Percentiles rank a stretch among this genome's conserved stretches.
Conservation (phyloP, 2,113 vertebrate species). For the Rhinopomastus cyanomelas region DNA sequence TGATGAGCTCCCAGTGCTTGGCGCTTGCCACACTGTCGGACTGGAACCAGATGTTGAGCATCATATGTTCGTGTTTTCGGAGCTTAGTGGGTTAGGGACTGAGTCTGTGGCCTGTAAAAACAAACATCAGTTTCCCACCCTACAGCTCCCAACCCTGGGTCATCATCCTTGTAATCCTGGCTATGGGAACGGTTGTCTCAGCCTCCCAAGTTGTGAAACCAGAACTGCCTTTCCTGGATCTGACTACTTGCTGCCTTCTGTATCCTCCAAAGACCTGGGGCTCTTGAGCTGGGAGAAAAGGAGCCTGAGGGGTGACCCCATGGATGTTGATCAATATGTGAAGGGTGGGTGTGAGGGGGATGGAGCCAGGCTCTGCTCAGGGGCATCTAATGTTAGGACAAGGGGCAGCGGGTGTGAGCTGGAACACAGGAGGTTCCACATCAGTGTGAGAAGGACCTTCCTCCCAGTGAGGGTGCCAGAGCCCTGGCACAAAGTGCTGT, state of each 20-base stretch:
- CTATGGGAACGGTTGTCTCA: not conserved
- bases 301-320: too few relatives aligned
- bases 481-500: too few relatives aligned
- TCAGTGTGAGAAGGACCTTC: too few relatives aligned
- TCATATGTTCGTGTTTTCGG: slow-evolving; percentile 1
- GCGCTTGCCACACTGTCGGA: not conserved
- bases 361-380: too few relatives aligned
- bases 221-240: not conserved
- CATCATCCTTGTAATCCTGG: not conserved
- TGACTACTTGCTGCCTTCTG: not conserved
- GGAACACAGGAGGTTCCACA: too few relatives aligned
- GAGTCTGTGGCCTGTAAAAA: not conserved
- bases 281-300: too few relatives aligned
- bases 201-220: not conserved
- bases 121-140: not conserved
- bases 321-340: too few relatives aligned
- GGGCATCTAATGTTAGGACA: too few relatives aligned
- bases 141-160: not conserved
- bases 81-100: not conserved
- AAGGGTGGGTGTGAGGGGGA: too few relatives aligned
- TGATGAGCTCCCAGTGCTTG: slow-evolving; percentile 40
- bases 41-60: slow-evolving; percentile 29
- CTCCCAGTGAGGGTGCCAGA: too few relatives aligned
- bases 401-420: too few relatives aligned
- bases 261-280: not conserved